phyloP scores from a whole-genome alignment of 2,113 vertebrate species.

The Corythornis madagascariensis region DNA sequence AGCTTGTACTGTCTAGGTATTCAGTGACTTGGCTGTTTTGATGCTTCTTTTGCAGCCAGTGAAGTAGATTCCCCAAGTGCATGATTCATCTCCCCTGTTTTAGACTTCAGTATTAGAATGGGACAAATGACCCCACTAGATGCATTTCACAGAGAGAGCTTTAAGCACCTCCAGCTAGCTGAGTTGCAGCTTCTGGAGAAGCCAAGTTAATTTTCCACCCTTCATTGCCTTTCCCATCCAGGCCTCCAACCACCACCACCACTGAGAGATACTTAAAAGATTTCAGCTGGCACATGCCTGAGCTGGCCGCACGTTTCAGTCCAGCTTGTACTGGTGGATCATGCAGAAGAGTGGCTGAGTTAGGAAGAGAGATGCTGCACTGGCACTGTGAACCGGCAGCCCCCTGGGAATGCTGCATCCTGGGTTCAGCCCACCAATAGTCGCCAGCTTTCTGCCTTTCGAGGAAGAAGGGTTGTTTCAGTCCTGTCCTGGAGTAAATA shows the following conservation, averaged over 20 bases:
- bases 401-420: background rate
- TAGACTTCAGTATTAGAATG: background rate
- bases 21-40: slow-evolving; percentile 21
- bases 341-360: background rate
- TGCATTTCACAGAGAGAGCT: background rate
- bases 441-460: slow-evolving; percentile 14
- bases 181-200: background rate
- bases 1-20: slow-evolving; percentile 56
- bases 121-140: background rate
- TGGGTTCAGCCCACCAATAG: background rate
- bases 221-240: background rate
- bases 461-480: slow-evolving; percentile 17
- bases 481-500: slow-evolving; percentile 18
- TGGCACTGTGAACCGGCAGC: background rate
- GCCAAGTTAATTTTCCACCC: background rate
- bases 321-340: background rate
- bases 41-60: background rate
- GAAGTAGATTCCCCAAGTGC: background rate
- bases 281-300: background rate
- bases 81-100: slow-evolving; percentile 41
- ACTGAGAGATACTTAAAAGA: background rate
- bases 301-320: background rate
- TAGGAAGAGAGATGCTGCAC: background rate
- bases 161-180: background rate
- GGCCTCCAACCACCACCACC: background rate